Evolutionary conservation across 2,113 vertebrate genomes (phyloP).

Genomic region (Aphyosemion australe): DNA sequence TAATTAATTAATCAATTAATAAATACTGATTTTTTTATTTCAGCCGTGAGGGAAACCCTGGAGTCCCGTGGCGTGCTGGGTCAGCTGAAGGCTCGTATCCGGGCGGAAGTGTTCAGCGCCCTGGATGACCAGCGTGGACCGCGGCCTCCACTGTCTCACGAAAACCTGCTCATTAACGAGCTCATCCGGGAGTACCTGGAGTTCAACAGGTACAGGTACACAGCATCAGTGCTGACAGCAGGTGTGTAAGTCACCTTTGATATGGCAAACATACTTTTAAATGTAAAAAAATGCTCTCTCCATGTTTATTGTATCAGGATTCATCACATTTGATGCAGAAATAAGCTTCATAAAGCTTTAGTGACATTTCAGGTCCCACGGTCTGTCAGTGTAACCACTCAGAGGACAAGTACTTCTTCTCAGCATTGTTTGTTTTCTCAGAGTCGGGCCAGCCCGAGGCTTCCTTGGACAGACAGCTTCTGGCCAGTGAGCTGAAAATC

Average conservation of each 20-base stretch:
- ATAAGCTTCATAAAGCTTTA: no score
- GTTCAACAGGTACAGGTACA: constrained; percentile 91
- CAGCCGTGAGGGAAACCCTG: constrained; percentile 91
- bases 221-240: constrained; percentile 87
- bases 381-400: constrained; percentile 4
- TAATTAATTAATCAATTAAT: no score
- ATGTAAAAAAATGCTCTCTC: background rate
- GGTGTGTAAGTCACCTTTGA: constrained; percentile 72
- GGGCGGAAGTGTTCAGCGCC: constrained; percentile 91
- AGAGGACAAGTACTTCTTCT: constrained; percentile 10
- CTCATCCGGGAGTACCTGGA: constrained; percentile 94
- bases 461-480: constrained; percentile 90
- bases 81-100: constrained; percentile 88
- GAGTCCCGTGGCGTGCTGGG: constrained; percentile 87
- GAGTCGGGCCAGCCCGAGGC: constrained; percentile 90
- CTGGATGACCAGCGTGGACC: constrained; percentile 85
- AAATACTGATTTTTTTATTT: background rate
- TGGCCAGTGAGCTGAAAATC: constrained; percentile 88
- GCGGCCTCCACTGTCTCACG: constrained; percentile 83
- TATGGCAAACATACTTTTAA: background rate
- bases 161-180: constrained; percentile 94
- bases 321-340: background rate
- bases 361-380: constrained; percentile 10
- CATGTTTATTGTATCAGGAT: background rate
- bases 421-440: constrained; percentile 69